Conservation (phyloP, 37 sponge, comb jelly and placozoan genomes). For the Chondrosia reniformis region DNA sequence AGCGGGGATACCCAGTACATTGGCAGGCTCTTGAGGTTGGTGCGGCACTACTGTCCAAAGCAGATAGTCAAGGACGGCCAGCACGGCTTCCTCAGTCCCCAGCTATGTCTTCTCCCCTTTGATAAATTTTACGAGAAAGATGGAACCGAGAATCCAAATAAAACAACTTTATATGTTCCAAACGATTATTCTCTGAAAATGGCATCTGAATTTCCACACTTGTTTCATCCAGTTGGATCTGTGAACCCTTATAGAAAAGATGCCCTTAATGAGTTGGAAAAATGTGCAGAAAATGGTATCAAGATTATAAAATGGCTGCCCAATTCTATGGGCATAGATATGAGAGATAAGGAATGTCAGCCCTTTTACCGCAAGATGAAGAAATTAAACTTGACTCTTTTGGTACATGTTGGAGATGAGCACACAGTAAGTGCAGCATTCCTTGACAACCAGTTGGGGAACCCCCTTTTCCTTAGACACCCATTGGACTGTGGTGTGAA, state of each 20-base stretch:
- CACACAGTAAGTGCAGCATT: constrained; percentile 81
- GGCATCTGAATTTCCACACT: constrained; percentile 58
- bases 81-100: constrained; percentile 37
- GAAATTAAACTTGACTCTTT: constrained; percentile 73
- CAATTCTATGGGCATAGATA: constrained; percentile 82
- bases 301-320: constrained; percentile 91
- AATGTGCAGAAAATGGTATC: constrained; percentile 56
- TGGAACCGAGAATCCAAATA: constrained; percentile 26
- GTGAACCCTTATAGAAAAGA: constrained; percentile 82
- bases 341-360: constrained; percentile 49
- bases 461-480: constrained; percentile 71
- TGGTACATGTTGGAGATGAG: constrained; percentile 77
- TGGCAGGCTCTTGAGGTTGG: constrained; percentile 50
- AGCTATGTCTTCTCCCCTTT: constrained; percentile 60
- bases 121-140: constrained; percentile 55
- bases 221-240: constrained; percentile 70
- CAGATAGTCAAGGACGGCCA: not conserved
- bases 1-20: constrained; percentile 64
- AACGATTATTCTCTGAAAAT: constrained; percentile 65
- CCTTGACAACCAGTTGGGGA: constrained; percentile 77
- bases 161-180: constrained; percentile 77
- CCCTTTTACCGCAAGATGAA: constrained; percentile 76
- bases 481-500: constrained; percentile 78
- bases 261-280: constrained; percentile 65
- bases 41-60: constrained; percentile 55